phyloP scores from a whole-genome alignment of 1,140 invertebrate species.

The Pseudomyrmex cubaensis region DNA sequence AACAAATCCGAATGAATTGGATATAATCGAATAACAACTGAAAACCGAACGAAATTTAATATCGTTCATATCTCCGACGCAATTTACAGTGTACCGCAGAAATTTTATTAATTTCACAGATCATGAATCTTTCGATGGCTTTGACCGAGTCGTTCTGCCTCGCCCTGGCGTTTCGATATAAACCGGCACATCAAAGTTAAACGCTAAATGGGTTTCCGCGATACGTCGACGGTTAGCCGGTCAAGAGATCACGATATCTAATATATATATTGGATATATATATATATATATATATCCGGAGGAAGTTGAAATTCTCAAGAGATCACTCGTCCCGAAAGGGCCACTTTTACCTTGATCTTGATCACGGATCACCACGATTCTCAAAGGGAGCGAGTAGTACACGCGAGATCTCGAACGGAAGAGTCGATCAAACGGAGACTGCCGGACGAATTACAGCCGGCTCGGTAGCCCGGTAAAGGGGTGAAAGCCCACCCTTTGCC shows the following conservation, averaged over 20 bases:
- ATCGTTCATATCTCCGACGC: background rate
- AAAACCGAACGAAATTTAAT: background rate
- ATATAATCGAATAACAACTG: background rate
- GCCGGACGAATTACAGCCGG: conserved; percentile 50
- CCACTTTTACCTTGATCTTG: conserved; percentile 59
- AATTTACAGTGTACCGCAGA: background rate
- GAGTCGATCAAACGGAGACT: conserved; percentile 50
- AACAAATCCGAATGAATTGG: background rate
- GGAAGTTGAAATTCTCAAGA: conserved; percentile 40
- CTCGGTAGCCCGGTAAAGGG: conserved; percentile 47
- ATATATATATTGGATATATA: background rate
- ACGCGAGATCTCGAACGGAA: conserved; percentile 51
- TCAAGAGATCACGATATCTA: conserved; percentile 21
- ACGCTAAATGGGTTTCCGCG: conserved; percentile 25
- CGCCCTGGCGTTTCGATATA: background rate
- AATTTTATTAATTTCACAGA: conserved; percentile 22
- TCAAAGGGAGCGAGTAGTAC: conserved; percentile 35
- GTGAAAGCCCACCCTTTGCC: conserved; percentile 28
- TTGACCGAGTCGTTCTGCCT: conserved; percentile 4
- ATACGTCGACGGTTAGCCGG: conserved; percentile 35
- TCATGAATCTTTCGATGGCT: background rate
- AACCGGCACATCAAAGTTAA: conserved; percentile 39
- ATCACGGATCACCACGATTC: conserved; percentile 38
- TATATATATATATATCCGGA: conserved; percentile 17
- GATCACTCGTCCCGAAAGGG: conserved; percentile 35